These are phyloP conservation scores for Trachurus trachurus DNA, from an alignment of 2,797 vertebrate genomes.

Conservation along the genomic window DNA sequence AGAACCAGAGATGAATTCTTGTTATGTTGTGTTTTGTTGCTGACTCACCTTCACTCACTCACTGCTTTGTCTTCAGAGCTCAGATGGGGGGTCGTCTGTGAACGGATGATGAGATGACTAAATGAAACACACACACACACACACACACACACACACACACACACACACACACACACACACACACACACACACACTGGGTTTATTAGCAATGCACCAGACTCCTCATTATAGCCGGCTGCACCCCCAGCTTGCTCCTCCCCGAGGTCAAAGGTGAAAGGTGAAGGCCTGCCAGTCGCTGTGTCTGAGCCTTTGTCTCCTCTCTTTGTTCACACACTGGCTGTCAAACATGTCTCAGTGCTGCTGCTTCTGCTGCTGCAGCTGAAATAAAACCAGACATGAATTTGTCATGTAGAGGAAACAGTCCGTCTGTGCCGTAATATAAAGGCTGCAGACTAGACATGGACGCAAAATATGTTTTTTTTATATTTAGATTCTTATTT, in stretches of 20 bases:
- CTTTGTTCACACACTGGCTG: conserved; percentile 17
- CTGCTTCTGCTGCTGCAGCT: no score
- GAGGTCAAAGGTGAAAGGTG: conserved; percentile 53
- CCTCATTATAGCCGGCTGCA: conserved; percentile 47
- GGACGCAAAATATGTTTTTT: no score
- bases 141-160: conserved; percentile 22
- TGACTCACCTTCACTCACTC: no score
- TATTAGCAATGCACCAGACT: conserved; percentile 50
- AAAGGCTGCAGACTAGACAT: no score
- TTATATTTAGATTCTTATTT: no score
- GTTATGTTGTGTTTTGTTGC: no score
- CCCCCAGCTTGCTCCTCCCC: conserved; percentile 26
- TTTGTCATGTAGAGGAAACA: no score
- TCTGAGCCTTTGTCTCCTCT: conserved; percentile 43
- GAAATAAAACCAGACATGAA: no score
- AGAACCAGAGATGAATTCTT: no score
- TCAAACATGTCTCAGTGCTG: background rate
- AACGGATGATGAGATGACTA: background rate
- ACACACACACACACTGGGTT: conserved; percentile 26
- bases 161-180: conserved; percentile 26
- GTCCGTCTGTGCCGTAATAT: no score
- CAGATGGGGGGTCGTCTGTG: background rate
- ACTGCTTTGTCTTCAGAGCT: no score
- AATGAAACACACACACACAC: conserved; percentile 21
- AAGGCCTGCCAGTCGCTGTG: conserved; percentile 43